Percentiles rank a stretch among this genome's conserved stretches.
phyloP scores from a whole-genome alignment of 2,888 invertebrate species.

The Choristoneura rosaceana region DNA sequence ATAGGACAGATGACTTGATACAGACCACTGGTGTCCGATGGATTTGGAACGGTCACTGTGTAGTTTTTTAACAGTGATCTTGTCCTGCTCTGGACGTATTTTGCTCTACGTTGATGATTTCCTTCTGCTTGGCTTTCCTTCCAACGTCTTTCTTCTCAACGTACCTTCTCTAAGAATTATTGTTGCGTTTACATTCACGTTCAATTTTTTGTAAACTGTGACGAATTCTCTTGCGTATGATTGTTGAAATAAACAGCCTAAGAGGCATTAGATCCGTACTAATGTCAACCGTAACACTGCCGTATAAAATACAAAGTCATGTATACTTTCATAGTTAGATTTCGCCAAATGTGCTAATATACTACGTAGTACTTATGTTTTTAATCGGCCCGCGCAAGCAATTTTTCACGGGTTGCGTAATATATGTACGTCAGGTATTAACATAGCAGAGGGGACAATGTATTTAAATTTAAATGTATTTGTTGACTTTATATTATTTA shows the following conservation, averaged over 20 bases:
- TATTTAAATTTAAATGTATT: neutral
- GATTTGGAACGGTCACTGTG: too few relatives aligned
- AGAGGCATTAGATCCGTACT: neutral
- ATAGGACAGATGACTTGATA: too few relatives aligned
- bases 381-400: neutral
- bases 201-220: neutral
- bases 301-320: neutral
- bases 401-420: constrained; percentile 7
- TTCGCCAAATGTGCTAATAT: neutral
- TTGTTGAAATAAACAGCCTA: neutral
- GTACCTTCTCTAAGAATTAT: too few relatives aligned
- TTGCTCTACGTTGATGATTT: too few relatives aligned
- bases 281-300: neutral
- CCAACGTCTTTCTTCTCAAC: too few relatives aligned
- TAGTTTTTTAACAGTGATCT: too few relatives aligned
- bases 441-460: neutral
- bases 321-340: neutral
- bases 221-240: neutral
- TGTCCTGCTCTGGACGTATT: too few relatives aligned
- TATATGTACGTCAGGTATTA: constrained; percentile 1
- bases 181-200: too few relatives aligned
- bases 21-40: too few relatives aligned
- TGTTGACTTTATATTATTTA: neutral
- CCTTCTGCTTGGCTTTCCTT: too few relatives aligned
- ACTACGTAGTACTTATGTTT: constrained; percentile 1